These are phyloP conservation scores for Montifringilla adamsi DNA, from an alignment of 2,113 vertebrate genomes.

Conservation along the genomic window DNA sequence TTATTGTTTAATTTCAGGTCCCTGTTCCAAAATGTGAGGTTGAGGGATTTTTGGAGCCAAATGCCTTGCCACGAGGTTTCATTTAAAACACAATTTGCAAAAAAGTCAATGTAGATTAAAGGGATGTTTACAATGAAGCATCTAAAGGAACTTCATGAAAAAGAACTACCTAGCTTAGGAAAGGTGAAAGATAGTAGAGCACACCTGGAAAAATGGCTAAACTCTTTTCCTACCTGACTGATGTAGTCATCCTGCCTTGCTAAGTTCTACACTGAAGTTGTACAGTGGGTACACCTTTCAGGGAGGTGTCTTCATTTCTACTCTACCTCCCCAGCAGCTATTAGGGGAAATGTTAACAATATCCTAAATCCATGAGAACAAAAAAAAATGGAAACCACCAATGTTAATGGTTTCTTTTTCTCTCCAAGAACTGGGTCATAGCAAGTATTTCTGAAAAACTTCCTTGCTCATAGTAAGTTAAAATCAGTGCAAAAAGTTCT, in stretches of 20 bases:
- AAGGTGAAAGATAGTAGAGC: background rate
- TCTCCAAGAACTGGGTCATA: background rate
- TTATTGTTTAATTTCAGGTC: background rate
- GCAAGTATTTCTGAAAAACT: constrained; percentile 8
- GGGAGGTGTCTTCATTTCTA: background rate
- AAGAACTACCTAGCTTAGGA: background rate
- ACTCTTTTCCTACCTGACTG: background rate
- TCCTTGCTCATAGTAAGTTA: background rate
- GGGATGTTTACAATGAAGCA: background rate
- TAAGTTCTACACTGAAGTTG: background rate
- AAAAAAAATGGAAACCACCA: background rate
- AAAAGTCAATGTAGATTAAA: background rate
- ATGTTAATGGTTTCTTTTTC: background rate
- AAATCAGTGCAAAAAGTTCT: background rate
- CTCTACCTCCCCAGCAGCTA: background rate
- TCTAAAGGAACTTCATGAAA: background rate
- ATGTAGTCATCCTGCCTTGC: background rate
- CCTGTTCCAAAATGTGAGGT: background rate
- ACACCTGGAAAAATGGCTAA: background rate
- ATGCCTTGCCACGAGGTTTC: background rate
- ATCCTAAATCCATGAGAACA: background rate
- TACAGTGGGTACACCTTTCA: background rate
- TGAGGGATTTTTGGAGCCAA: background rate
- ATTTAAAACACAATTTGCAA: background rate
- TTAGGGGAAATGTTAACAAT: background rate